phyloP scores from a whole-genome alignment of 2,797 vertebrate species.

The Epinephelus malabaricus region DNA sequence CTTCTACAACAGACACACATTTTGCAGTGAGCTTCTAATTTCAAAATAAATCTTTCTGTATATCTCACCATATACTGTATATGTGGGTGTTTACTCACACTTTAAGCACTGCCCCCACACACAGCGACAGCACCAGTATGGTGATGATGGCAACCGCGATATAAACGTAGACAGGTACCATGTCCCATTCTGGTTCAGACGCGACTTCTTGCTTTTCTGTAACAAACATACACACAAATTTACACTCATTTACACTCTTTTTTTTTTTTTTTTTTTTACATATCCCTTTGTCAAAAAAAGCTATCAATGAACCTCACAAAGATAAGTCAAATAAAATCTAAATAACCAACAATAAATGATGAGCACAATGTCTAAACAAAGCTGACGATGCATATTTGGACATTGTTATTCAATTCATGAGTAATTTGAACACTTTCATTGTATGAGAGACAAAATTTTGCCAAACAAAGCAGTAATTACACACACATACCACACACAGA shows the following conservation, averaged over 20 bases:
- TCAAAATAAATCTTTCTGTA: neutral
- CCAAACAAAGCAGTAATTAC: neutral
- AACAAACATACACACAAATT: constrained; percentile 9
- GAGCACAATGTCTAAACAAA: neutral
- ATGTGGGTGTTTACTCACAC: constrained; percentile 52
- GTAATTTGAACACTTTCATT: neutral
- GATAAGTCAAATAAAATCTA: neutral
- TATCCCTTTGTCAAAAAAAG: neutral
- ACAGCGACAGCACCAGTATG: constrained; percentile 46
- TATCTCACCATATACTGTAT: neutral
- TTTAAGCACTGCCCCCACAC: constrained; percentile 42
- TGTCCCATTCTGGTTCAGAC: constrained; percentile 11
- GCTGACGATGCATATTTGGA: neutral
- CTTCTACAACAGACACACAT: constrained; percentile 41
- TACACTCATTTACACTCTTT: neutral
- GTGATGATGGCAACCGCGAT: constrained; percentile 32
- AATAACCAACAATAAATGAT: neutral
- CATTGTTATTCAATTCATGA: neutral
- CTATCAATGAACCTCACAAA: neutral
- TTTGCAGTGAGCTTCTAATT: neutral
- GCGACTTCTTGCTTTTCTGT: neutral
- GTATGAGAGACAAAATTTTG: neutral
- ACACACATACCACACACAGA: neutral
- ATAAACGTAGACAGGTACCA: constrained; percentile 17
- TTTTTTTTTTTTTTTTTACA: neutral